A percentile compares a stretch with the other conserved stretches of the same genome.
phyloP scores from a whole-genome alignment of 2,113 vertebrate genomes.

The Sardina pilchardus region DNA sequence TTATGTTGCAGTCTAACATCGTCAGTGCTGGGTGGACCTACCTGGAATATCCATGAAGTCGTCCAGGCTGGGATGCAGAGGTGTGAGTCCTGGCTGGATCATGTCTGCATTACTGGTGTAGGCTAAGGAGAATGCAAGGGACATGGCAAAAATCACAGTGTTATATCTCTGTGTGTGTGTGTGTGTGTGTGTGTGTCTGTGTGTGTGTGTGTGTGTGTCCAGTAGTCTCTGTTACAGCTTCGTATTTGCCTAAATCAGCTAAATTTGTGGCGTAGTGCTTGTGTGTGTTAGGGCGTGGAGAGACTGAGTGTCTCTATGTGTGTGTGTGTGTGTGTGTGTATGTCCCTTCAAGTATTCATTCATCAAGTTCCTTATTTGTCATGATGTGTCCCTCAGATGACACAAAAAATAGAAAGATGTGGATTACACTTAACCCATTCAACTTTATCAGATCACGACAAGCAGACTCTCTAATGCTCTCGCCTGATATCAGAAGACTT shows the following conservation, averaged over 20 bases:
- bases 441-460: neutral
- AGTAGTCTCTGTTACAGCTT: neutral
- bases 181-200: neutral
- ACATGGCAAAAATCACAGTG: slow-evolving; percentile 15
- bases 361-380: slow-evolving; percentile 48
- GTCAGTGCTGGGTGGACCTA: slow-evolving; percentile 50
- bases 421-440: neutral
- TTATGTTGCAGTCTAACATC: no score
- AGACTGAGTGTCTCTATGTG: neutral
- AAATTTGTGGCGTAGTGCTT: neutral
- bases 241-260: neutral
- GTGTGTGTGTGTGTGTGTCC: neutral
- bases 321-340: neutral
- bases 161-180: neutral
- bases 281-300: neutral
- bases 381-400: slow-evolving; percentile 39
- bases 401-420: neutral
- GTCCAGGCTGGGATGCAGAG: slow-evolving; percentile 90
- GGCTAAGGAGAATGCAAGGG: slow-evolving; percentile 61
- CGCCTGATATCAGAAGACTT: neutral
- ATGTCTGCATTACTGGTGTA: slow-evolving; percentile 93
- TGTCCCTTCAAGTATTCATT: slow-evolving; percentile 22
- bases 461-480: neutral
- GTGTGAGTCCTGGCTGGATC: slow-evolving; percentile 91
- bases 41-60: slow-evolving; percentile 96